phyloP scores from a whole-genome alignment of 2,797 vertebrate genomes.

The Helostoma temminkii region DNA sequence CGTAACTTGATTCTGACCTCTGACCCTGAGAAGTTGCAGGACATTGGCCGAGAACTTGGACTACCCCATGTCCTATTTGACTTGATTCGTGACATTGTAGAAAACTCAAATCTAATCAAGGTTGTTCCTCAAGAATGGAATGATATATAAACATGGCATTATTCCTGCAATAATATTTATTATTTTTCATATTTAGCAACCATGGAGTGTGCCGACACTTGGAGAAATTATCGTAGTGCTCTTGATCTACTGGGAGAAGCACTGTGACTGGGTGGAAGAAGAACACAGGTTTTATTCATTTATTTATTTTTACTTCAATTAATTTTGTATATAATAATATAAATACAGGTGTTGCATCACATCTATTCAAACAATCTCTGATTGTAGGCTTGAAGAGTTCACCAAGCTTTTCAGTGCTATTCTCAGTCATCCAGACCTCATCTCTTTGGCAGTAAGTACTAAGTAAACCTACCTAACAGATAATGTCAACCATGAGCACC shows the following conservation, averaged over 20 bases:
- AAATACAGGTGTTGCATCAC: too few relatives aligned
- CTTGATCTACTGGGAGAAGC: constrained; percentile 84
- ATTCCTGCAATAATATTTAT: background rate
- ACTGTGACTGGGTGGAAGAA: constrained; percentile 78
- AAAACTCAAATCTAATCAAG: constrained; percentile 76
- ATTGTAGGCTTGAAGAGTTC: constrained; percentile 74
- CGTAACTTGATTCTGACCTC: constrained; percentile 80
- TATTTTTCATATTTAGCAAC: constrained; percentile 74
- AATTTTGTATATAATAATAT: too few relatives aligned
- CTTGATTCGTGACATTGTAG: constrained; percentile 82
- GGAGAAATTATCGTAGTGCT: constrained; percentile 83
- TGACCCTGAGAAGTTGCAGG: constrained; percentile 70
- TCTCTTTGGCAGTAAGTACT: constrained; percentile 76
- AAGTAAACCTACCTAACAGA: background rate
- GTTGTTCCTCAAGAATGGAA: constrained; percentile 67
- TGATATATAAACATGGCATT: background rate
- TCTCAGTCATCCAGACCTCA: constrained; percentile 67
- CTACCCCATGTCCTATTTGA: constrained; percentile 84
- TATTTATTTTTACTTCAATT: too few relatives aligned
- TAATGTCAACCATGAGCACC: background rate
- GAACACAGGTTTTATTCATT: constrained; percentile 76
- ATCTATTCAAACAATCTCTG: constrained; percentile 14
- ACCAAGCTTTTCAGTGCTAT: constrained; percentile 73
- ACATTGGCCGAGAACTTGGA: constrained; percentile 78
- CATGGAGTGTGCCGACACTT: constrained; percentile 81